Evolutionary conservation across 2,888 invertebrate genomes (phyloP).

Genomic region (Carpatolechia fugitivella): DNA sequence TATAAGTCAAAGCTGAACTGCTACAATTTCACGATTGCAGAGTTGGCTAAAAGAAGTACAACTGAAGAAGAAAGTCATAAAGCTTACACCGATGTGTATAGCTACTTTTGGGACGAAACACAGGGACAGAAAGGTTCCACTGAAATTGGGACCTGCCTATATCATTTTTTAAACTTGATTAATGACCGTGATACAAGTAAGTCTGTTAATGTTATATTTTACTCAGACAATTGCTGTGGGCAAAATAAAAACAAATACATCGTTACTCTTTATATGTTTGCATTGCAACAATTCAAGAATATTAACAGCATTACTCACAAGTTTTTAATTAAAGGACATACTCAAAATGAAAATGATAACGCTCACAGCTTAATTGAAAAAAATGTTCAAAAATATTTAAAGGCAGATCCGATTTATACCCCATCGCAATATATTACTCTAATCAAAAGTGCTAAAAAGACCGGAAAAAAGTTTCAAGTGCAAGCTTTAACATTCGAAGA

Average conservation of each 20-base stretch:
- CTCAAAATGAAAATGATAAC: slow-evolving; percentile 43
- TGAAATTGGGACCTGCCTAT: slow-evolving; percentile 8
- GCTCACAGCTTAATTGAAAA: slow-evolving; percentile 40
- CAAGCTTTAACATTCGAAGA: slow-evolving; percentile 23
- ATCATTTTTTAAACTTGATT: slow-evolving; percentile 4
- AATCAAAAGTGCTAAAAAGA: slow-evolving; percentile 23
- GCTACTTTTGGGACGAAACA: slow-evolving; percentile 13
- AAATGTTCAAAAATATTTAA: slow-evolving; percentile 35
- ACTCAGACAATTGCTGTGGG: slow-evolving; percentile 38
- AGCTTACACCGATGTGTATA: slow-evolving; percentile 11
- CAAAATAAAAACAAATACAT: slow-evolving; percentile 36
- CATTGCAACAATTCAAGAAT: slow-evolving; percentile 21
- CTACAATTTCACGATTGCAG: slow-evolving; percentile 13
- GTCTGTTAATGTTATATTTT: slow-evolving; percentile 28
- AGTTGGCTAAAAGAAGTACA: neutral
- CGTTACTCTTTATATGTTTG: slow-evolving; percentile 25
- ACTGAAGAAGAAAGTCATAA: slow-evolving; percentile 11
- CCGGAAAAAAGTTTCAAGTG: slow-evolving; percentile 20
- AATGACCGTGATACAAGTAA: slow-evolving; percentile 1
- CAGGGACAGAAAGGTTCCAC: slow-evolving; percentile 4
- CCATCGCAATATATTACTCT: slow-evolving; percentile 23
- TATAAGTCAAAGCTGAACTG: slow-evolving; percentile 5
- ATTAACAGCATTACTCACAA: slow-evolving; percentile 36
- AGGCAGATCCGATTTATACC: slow-evolving; percentile 29
- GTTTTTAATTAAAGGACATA: slow-evolving; percentile 39